A percentile compares a stretch with the other conserved stretches of the same genome.
phyloP scores from a whole-genome alignment of 1,140 invertebrate genomes.

The Drosophila auraria region DNA sequence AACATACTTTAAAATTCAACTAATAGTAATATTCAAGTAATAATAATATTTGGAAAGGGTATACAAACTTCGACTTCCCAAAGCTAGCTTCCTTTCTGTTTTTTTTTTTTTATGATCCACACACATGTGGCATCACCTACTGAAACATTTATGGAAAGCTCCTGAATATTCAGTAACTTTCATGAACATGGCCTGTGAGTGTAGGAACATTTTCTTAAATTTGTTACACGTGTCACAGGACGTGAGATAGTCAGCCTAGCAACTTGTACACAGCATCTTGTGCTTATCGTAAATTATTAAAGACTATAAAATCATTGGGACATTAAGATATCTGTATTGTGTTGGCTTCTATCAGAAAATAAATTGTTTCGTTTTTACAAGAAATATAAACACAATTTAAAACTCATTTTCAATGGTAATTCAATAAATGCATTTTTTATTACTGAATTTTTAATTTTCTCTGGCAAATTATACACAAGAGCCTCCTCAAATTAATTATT shows the following conservation, averaged over 20 bases:
- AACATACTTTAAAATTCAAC: too few relatives aligned
- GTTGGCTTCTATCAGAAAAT: too few relatives aligned
- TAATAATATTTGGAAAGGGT: too few relatives aligned
- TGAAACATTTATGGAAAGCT: slow-evolving; percentile 22
- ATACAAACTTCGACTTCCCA: too few relatives aligned
- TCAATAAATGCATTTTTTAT: not conserved
- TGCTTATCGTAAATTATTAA: not conserved
- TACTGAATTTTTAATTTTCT: not conserved
- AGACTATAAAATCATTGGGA: too few relatives aligned
- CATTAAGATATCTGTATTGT: too few relatives aligned
- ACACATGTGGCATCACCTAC: slow-evolving; percentile 12
- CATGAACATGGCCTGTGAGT: not conserved
- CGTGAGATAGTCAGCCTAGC: not conserved
- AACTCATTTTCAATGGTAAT: not conserved
- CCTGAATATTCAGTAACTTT: slow-evolving; percentile 1
- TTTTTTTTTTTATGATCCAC: slow-evolving; percentile 34
- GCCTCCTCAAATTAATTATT: not conserved
- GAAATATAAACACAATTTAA: too few relatives aligned
- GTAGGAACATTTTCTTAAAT: slow-evolving; percentile 7
- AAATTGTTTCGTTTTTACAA: too few relatives aligned
- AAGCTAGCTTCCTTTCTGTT: too few relatives aligned
- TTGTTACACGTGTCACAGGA: not conserved
- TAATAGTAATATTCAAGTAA: too few relatives aligned
- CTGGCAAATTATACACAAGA: not conserved
- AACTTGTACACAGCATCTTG: not conserved